These are phyloP conservation scores for Crypturellus undulatus DNA, from an alignment of 2,113 vertebrate species.

Conservation along the genomic window DNA sequence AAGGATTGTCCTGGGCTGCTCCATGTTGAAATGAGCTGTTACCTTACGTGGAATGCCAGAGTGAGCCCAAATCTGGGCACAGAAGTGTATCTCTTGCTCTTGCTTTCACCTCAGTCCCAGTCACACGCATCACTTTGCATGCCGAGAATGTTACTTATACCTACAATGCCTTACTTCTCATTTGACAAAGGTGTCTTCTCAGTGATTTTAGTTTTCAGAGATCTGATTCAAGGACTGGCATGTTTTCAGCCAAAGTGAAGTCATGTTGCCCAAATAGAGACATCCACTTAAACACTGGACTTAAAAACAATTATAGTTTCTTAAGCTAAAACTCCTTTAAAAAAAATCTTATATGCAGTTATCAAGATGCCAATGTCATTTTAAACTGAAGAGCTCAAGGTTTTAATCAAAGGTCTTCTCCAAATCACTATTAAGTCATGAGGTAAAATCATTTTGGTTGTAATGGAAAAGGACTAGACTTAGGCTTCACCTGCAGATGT, in stretches of 20 bases:
- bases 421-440: fast-evolving
- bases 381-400: not conserved
- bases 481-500: not conserved
- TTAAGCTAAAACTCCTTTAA: not conserved
- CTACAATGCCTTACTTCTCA: not conserved
- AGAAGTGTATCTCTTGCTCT: not conserved
- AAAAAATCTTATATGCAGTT: not conserved
- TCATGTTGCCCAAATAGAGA: not conserved
- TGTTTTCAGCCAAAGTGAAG: not conserved
- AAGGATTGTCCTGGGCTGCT: too few relatives aligned
- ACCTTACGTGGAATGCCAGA: too few relatives aligned
- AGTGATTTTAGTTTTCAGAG: not conserved
- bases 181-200: fast-evolving
- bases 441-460: not conserved
- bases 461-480: not conserved
- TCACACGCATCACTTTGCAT: not conserved
- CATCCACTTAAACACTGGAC: not conserved
- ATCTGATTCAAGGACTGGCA: not conserved
- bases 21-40: too few relatives aligned
- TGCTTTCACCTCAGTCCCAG: not conserved
- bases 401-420: not conserved
- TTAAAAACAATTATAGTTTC: not conserved
- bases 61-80: too few relatives aligned
- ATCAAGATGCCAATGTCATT: not conserved
- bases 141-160: not conserved